A percentile compares a stretch with the other conserved stretches of the same genome.
Conservation (phyloP, 2,888 invertebrate species). For the Rhaphigaster nebulosa region DNA sequence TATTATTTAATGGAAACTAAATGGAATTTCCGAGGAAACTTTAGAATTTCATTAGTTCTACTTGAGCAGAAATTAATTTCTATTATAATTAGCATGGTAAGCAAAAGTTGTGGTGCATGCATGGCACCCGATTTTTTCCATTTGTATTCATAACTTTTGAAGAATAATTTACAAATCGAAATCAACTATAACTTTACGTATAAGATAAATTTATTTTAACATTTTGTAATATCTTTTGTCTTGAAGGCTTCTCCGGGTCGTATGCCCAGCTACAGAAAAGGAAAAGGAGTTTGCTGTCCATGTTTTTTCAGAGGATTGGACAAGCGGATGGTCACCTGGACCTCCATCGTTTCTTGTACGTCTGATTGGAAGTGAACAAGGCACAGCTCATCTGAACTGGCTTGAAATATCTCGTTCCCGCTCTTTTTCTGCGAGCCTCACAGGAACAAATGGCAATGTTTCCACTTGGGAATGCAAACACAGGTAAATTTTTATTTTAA, state of each 20-base stretch:
- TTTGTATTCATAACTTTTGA: too few relatives aligned
- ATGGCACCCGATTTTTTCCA: too few relatives aligned
- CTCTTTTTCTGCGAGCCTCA: conserved; percentile 69
- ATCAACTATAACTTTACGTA: not conserved
- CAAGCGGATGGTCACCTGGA: conserved; percentile 68
- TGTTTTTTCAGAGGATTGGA: conserved; percentile 86
- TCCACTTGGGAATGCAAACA: conserved; percentile 74
- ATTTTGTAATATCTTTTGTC: not conserved
- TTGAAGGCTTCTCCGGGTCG: conserved; percentile 74
- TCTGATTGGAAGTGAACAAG: conserved; percentile 82
- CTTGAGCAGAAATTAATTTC: too few relatives aligned
- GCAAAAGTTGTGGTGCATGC: too few relatives aligned
- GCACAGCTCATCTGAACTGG: conserved; percentile 79
- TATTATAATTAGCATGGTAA: too few relatives aligned
- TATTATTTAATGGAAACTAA: too few relatives aligned
- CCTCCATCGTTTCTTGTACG: conserved; percentile 81
- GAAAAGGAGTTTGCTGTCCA: conserved; percentile 79
- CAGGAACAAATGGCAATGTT: conserved; percentile 72
- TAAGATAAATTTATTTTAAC: not conserved
- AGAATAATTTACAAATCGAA: not conserved
- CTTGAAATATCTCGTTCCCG: conserved; percentile 79
- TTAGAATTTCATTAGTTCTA: too few relatives aligned
- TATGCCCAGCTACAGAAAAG: conserved; percentile 81
- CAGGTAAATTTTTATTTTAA: conserved; percentile 54
- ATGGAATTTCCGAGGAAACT: too few relatives aligned